Base-by-base conservation (phyloP, 2,888 invertebrate genomes). In the Parthenolecanium corni region DNA sequence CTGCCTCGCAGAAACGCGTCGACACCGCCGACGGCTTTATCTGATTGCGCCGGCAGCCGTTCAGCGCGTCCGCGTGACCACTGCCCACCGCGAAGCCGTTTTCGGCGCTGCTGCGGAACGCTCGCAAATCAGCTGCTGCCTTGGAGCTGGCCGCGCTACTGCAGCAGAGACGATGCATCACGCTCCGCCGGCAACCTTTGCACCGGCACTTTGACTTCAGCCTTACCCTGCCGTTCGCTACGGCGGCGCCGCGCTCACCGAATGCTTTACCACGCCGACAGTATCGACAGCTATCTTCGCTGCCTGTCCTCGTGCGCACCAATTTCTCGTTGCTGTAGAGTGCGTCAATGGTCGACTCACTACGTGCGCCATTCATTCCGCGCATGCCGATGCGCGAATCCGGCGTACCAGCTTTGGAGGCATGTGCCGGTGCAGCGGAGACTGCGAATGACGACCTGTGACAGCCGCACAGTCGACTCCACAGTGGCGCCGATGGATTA, bases 211-310 rank as follows among this genome's bases (percentile, higher is more conserved):
- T 42, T 53, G 23, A 53, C 16, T 5, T 23, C 21, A 1, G 53
- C 9, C 5, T 9, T 9, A 31, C 31, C 9, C 31, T 31, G 31
- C 31, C 31, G 9, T 31, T 31, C 4, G 31, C 31, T 9, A 31
- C 31, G 5, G 9, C 9, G 4, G 31, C 4, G 9, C 31, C 9
- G 9, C 31, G 31, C 9, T 6, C 20, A 23, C 58, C 21, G 21
- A 58, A 20, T 49, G 12, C 47, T 57, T 64, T 21, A 9, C 64
- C 64, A 42, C 64, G 62, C 49, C 54, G 46, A 36, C 65, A 66
- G 53, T 66, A 65, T 51, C 66, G 65, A 64, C 68, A 68, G 18
- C 65, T 65, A 1, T 67, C 66, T 2, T 65, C 66, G 46, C 65
- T 67, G 36, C 67, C 65, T 40, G 9, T 9, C 9, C 9, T 31